phyloP scores from a whole-genome alignment of 2,888 invertebrate species.

The Himalopsyche tibetana region DNA sequence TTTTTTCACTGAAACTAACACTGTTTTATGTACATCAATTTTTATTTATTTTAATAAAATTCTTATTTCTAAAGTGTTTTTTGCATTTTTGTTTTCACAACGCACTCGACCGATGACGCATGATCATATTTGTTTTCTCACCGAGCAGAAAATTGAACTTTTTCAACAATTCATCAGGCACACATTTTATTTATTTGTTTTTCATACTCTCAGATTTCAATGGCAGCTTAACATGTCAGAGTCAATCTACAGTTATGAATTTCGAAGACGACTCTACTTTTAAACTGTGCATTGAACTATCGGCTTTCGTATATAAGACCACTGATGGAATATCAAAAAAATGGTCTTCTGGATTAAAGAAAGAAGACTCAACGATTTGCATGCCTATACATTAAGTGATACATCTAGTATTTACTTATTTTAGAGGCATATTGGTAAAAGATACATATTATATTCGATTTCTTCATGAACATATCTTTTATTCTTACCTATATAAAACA shows the following conservation, averaged over 20 bases:
- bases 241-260: neutral
- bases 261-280: too few species aligned
- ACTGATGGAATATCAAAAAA: too few species aligned
- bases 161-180: constrained; percentile 8
- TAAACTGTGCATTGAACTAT: too few species aligned
- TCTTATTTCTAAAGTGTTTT: constrained; percentile 32
- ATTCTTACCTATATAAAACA: too few species aligned
- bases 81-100: constrained; percentile 19
- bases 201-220: neutral
- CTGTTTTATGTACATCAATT: constrained; percentile 39
- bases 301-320: too few species aligned
- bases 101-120: neutral
- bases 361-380: too few species aligned
- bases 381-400: too few species aligned
- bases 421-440: too few species aligned
- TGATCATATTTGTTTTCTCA: constrained; percentile 3
- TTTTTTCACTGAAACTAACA: constrained; percentile 35
- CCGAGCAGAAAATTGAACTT: neutral
- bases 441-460: too few species aligned
- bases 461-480: too few species aligned
- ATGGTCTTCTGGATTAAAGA: too few species aligned
- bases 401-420: too few species aligned
- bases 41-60: constrained; percentile 42
- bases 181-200: neutral
- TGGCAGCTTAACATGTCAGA: neutral